phyloP scores from a whole-genome alignment of 2,113 vertebrate species.

The Taxidea taxus region DNA sequence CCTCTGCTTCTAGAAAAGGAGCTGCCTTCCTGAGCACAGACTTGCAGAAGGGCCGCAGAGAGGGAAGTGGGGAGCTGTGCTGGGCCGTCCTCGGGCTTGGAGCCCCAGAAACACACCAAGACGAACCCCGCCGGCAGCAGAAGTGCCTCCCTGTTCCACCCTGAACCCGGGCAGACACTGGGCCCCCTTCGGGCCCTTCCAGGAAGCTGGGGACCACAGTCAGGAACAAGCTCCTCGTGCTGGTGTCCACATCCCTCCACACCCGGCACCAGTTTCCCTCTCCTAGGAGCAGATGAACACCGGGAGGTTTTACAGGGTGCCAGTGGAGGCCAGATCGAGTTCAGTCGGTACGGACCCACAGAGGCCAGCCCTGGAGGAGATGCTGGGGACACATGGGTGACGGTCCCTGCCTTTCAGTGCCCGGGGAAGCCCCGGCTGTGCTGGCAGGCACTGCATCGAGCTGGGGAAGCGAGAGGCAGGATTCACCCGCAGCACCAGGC shows the following conservation, averaged over 20 bases:
- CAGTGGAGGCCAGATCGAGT: accelerated
- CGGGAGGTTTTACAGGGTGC: neutral
- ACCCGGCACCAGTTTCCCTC: accelerated
- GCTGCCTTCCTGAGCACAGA: neutral
- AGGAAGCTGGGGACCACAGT: neutral
- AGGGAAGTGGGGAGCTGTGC: neutral
- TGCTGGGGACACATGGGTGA: accelerated
- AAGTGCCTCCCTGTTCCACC: accelerated
- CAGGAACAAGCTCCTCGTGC: accelerated
- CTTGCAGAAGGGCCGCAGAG: neutral
- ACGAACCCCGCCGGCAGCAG: accelerated
- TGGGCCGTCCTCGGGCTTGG: accelerated
- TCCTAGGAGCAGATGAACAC: accelerated
- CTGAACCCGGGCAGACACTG: neutral
- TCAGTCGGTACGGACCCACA: accelerated
- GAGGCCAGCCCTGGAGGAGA: neutral
- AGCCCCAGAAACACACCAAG: neutral
- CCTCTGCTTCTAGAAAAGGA: neutral
- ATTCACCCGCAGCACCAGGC: no score
- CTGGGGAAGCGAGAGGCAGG: neutral
- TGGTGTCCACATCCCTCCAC: accelerated
- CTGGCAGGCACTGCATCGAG: accelerated
- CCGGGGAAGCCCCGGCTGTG: accelerated
- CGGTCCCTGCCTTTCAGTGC: neutral
- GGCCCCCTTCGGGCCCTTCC: neutral